phyloP scores from a whole-genome alignment of 1,140 invertebrate genomes.

The Brachionus sp. region DNA sequence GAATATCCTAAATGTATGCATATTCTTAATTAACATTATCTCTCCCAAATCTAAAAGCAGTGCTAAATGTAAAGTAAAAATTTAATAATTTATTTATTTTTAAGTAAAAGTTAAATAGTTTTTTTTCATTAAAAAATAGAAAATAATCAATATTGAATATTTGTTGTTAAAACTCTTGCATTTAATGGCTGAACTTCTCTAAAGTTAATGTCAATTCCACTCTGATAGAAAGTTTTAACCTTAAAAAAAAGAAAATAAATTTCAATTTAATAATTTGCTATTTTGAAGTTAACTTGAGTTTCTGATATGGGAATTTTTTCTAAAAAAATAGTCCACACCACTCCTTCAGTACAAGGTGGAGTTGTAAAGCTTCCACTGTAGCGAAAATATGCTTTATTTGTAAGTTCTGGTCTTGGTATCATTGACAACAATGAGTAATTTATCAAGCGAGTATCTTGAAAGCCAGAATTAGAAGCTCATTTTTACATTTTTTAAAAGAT shows the following conservation, averaged over 20 bases:
- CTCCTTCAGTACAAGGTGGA: slow-evolving; percentile 79
- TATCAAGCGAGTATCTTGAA: background rate
- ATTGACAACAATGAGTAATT: background rate
- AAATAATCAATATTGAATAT: background rate
- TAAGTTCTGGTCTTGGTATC: background rate
- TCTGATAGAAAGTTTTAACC: background rate
- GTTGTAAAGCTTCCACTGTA: slow-evolving; percentile 84
- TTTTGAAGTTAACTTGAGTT: background rate
- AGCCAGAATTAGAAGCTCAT: background rate
- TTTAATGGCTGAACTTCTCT: background rate
- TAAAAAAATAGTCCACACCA: slow-evolving; percentile 80
- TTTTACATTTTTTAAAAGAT: background rate
- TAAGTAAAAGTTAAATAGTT: no score
- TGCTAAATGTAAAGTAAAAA: no score
- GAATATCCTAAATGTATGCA: no score
- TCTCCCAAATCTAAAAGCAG: no score
- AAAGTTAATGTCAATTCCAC: background rate
- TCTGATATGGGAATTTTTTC: slow-evolving; percentile 58
- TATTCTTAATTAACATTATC: no score
- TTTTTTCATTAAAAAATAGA: no score
- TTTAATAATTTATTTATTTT: no score
- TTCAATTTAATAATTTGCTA: background rate
- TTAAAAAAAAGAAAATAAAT: background rate
- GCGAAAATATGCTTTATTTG: slow-evolving; percentile 61
- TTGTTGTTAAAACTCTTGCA: background rate